Conservation (phyloP, 2,113 vertebrate species). For the Castor canadensis region DNA sequence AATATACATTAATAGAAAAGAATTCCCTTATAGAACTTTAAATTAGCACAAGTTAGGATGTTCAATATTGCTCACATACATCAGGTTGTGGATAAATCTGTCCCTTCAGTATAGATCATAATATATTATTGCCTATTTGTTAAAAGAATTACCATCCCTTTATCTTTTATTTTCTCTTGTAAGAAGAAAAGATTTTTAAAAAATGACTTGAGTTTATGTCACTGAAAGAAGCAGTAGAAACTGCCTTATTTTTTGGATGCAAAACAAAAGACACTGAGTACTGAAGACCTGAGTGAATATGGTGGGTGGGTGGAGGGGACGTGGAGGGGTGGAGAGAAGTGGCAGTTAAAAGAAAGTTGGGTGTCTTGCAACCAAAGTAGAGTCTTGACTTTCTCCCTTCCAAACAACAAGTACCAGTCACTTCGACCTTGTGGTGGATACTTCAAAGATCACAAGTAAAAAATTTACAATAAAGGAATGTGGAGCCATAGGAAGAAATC, state of each 20-base stretch:
- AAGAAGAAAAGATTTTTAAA: background rate
- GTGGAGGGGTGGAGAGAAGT: accelerated
- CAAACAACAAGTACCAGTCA: background rate
- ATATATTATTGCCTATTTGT: background rate
- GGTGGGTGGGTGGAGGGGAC: no score
- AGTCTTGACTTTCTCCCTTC: background rate
- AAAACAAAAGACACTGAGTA: background rate
- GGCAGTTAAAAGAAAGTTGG: background rate
- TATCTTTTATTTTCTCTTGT: background rate
- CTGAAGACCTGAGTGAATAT: background rate
- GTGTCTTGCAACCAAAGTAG: background rate
- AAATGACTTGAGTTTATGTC: background rate
- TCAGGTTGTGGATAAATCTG: no score
- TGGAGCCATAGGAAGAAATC: slow-evolving; percentile 27
- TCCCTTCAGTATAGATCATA: no score
- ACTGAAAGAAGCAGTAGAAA: background rate
- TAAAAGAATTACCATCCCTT: background rate
- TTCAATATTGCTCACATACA: no score
- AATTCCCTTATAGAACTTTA: no score
- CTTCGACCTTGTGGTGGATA: slow-evolving; percentile 21
- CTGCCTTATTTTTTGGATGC: background rate
- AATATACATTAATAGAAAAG: no score
- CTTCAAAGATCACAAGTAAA: slow-evolving; percentile 61
- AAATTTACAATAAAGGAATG: background rate
- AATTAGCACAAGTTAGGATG: no score